Conservation (phyloP, 1,140 invertebrate genomes). For the Drosophila bifasciata region DNA sequence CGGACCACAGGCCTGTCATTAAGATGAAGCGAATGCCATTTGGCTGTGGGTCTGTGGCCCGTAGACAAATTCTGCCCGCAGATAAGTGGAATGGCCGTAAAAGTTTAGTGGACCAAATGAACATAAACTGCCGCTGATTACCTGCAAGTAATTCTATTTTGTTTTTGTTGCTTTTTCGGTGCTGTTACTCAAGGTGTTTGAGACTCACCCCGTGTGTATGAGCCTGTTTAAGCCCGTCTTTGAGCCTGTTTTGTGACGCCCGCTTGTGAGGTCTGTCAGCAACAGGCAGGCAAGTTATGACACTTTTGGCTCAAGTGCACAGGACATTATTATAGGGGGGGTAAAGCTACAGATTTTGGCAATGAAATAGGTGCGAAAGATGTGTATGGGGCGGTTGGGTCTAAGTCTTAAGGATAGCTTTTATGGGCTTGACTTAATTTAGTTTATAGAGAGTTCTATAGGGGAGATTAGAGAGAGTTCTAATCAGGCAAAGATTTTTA, state of each 20-base stretch:
- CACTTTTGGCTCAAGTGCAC: conserved; percentile 52
- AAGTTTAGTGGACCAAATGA: conserved; percentile 73
- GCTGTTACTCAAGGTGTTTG: conserved; percentile 26
- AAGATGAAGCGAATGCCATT: conserved; percentile 49
- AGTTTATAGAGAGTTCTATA: no score
- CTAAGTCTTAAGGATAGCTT: background rate
- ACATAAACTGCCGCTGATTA: conserved; percentile 76
- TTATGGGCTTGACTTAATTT: no score
- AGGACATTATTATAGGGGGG: conserved; percentile 20
- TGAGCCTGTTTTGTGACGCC: conserved; percentile 1
- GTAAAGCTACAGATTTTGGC: background rate
- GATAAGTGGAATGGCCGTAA: conserved; percentile 67
- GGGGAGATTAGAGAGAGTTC: no score
- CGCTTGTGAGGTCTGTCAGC: conserved; percentile 58
- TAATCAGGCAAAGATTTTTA: no score
- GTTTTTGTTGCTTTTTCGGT: conserved; percentile 20
- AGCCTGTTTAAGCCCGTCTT: no score
- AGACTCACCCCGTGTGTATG: background rate
- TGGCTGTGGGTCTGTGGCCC: conserved; percentile 17
- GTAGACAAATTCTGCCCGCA: conserved; percentile 48
- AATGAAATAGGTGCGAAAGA: background rate
- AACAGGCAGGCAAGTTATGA: conserved; percentile 58
- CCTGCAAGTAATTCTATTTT: conserved; percentile 47
- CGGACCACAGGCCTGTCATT: conserved; percentile 50
- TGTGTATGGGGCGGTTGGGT: no score